These are phyloP conservation scores for Sebastes wilsoni DNA, from an alignment of 2,797 vertebrate species.

Conservation along the genomic window DNA sequence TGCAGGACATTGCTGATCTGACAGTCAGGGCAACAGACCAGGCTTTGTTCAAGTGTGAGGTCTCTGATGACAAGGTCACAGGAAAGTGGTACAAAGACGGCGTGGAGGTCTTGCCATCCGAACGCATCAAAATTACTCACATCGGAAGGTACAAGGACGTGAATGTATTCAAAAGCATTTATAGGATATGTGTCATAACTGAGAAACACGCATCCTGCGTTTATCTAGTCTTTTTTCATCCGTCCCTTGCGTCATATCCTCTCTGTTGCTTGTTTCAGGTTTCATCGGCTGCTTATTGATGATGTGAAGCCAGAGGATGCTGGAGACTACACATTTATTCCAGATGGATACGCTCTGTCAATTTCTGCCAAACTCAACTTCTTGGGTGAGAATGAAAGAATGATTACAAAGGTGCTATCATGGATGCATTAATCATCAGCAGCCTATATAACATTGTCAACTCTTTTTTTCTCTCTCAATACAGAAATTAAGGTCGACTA, in stretches of 20 bases:
- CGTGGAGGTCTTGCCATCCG: conserved; percentile 85
- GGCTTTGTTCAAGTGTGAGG: conserved; percentile 93
- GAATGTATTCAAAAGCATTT: background rate
- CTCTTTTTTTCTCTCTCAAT: conserved; percentile 26
- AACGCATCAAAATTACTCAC: conserved; percentile 88
- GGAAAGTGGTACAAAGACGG: conserved; percentile 94
- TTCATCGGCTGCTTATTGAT: conserved; percentile 88
- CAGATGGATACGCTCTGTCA: conserved; percentile 91
- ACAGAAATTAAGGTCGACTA: conserved; percentile 94
- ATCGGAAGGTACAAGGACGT: conserved; percentile 83
- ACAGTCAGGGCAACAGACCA: conserved; percentile 90
- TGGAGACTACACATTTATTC: conserved; percentile 91
- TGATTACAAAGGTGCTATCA: conserved; percentile 1
- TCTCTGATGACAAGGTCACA: conserved; percentile 93
- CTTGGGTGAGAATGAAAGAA: conserved; percentile 83
- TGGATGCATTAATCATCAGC: conserved; percentile 18
- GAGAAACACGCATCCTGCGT: background rate
- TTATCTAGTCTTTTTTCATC: background rate
- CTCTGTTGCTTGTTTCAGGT: conserved; percentile 70
- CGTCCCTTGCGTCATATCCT: background rate
- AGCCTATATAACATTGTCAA: conserved; percentile 1
- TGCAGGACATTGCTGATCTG: conserved; percentile 92
- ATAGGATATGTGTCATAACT: background rate
- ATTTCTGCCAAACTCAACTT: conserved; percentile 95
- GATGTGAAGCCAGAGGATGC: conserved; percentile 88